Evolutionary conservation across 2,797 vertebrate genomes (phyloP), one percentile per base, ranked within the genome.

Genomic region (Poecilia wingei): DNA sequence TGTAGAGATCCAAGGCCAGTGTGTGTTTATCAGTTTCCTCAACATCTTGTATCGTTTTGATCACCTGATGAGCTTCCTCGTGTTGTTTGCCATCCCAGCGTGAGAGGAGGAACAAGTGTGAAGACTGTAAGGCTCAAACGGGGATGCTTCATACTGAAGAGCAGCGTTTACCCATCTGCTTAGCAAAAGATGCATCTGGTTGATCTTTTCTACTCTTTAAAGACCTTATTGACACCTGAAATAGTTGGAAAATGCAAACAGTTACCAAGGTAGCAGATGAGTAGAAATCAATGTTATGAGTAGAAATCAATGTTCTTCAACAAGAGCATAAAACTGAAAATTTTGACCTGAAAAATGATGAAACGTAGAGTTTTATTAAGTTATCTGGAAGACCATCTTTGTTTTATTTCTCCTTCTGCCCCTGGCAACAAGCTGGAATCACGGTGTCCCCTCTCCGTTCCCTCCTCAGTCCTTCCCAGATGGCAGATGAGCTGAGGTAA

Each of bases 401-500:
- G 6, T 31, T 33, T 55, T 77, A 74, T 16, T n/a, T 76, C 36
- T 79, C 14, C 16, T 69, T 49, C 22, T 22, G 87, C 87, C 80
- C 70, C 68, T 28, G 79, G 81, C 85, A 75, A 78, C 80, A 55
- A 73, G 66, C 80, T 72, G 69, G 73, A 68, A 79, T 85, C 39
- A 47, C 14, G 28, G 47, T 22, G 68, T 82, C 66, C 61, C 73
- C 9, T 53, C 72, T 68, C 83, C 59, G 72, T 75, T 74, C 28
- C 13, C 64, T 73, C 77, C 64, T 73, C 77, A 25, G 22, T 75
- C 74, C 72, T 77, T 72, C 85, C 79, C 90, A 83, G 90, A 89
- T 82, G 84, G 72, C 83, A 79, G 83, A 76, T n/a, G 80, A 84
- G 72, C 78, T 66, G 59, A 72, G 74, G 74, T 77, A 83, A 87